Evolutionary conservation across 1,140 invertebrate species (phyloP), one percentile per base, ranked within the genome.

Genomic region (Zaprionus tsacasi): DNA sequence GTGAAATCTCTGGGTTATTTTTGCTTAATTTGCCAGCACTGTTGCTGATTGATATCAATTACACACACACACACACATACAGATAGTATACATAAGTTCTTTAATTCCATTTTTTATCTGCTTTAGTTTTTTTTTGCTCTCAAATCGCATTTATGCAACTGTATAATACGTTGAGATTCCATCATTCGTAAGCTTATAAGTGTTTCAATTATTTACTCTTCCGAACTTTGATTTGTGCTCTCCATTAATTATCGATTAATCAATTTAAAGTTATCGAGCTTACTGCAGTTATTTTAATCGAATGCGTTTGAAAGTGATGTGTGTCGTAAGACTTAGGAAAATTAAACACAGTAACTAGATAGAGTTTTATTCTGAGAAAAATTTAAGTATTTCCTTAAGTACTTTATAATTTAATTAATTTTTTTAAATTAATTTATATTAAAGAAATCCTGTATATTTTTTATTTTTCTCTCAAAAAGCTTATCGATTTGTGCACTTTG

Each of bases 61-160:
- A 27, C 15, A 38, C 25, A 17, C 50, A 70, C 48, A 30, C 33
- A 74, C 40, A 73, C 36, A 52, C 10, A 67, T 21, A 69, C 6
- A 43, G 4, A 30, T 52, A 30, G n/a, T 45, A 15, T 45, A 6
- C 0, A 3, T 50, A 5, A 12, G 17, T 21, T 35, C 33, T 25
- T 17, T 21, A 21, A 0, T 50, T 2, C 8, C n/a, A 10, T 15
- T 45, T 45, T 45, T 45, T 45, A 15, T 45, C n/a, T 15, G 0
- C n/a, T 17, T 15, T 1, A 15, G 40, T 15, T 45, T 45, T 43
- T 15, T 43, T 15, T 7, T n/a, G 40, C 40, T 15, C 6, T 43
- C n/a, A 43, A 2, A 43, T 43, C 40, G 1, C 13, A 43, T 43
- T 43, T 40, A 7, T 40, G 6, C 38, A 7, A 40, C 13, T n/a